Conservation (phyloP, 2,113 vertebrate genomes). For the Oreochromis spilurus region DNA sequence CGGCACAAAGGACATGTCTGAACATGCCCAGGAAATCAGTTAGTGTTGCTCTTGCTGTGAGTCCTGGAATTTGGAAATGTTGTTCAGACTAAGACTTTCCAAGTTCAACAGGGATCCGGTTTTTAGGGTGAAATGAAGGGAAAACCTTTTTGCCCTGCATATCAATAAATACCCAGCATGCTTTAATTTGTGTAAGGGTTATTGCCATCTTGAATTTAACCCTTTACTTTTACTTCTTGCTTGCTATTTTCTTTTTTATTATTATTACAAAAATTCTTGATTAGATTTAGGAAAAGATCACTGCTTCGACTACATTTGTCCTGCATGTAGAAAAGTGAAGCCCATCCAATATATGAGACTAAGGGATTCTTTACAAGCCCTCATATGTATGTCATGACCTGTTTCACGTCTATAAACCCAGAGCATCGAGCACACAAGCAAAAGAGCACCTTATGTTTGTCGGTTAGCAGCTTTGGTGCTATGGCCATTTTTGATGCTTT, state of each 20-base stretch:
- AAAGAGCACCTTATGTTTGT: accelerated
- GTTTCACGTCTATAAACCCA: not conserved
- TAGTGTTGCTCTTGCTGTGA: not conserved
- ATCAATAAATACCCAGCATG: not conserved
- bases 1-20: slow-evolving; percentile 6
- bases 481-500: not conserved
- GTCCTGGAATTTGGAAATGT: not conserved
- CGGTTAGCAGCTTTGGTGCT: not conserved
- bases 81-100: not conserved
- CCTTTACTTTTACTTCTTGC: not conserved
- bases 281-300: not conserved
- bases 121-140: not conserved
- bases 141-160: not conserved
- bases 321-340: not conserved
- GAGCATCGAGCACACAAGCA: not conserved
- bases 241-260: not conserved
- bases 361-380: not conserved
- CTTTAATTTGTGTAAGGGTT: not conserved
- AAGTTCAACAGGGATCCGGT: not conserved
- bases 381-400: not conserved
- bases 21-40: slow-evolving; percentile 9
- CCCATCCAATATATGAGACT: not conserved
- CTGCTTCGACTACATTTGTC: not conserved
- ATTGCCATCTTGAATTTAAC: not conserved
- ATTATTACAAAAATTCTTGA: not conserved